These are phyloP conservation scores for Melanostigma gelatinosum DNA, from an alignment of 2,113 vertebrate genomes.

Conservation along the genomic window DNA sequence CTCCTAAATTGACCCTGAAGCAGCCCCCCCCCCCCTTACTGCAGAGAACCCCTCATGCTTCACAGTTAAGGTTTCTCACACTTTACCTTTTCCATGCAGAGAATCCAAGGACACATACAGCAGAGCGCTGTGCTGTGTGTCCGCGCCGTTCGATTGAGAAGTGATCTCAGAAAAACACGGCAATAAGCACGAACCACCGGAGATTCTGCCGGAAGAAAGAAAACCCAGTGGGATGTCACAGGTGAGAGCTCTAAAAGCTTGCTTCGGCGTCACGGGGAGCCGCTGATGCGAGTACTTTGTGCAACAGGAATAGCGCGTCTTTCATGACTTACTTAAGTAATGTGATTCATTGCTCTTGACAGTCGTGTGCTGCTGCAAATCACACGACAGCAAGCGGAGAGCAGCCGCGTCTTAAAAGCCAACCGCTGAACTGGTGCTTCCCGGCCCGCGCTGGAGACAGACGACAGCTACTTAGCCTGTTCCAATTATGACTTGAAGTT, in stretches of 20 bases:
- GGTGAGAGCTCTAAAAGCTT: slow-evolving; percentile 64
- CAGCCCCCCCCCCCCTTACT: too few relatives aligned
- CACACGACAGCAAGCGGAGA: slow-evolving; percentile 34
- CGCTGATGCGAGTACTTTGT: slow-evolving; percentile 62
- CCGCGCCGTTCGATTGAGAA: slow-evolving; percentile 43
- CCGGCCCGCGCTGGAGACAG: slow-evolving; percentile 60
- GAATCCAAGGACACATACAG: slow-evolving; percentile 27
- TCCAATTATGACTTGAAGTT: slow-evolving; percentile 73
- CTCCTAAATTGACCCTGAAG: not conserved
- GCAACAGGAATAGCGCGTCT: slow-evolving; percentile 47
- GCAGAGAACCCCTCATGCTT: not conserved
- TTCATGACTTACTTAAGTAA: slow-evolving; percentile 69
- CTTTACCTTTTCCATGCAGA: not conserved
- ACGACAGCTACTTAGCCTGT: slow-evolving; percentile 67
- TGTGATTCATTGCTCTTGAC: slow-evolving; percentile 68
- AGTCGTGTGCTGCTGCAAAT: slow-evolving; percentile 41
- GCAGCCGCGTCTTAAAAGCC: slow-evolving; percentile 56
- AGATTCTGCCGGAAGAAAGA: slow-evolving; percentile 1
- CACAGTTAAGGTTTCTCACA: not conserved
- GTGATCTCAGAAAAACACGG: slow-evolving; percentile 22
- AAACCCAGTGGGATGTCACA: slow-evolving; percentile 25
- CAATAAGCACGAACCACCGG: slow-evolving; percentile 16
- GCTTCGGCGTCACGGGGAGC: slow-evolving; percentile 36
- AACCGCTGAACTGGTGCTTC: slow-evolving; percentile 44
- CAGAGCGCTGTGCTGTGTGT: not conserved